Percentiles rank a stretch among this genome's conserved stretches.
phyloP scores from a whole-genome alignment of 2,797 vertebrate species.

The Heterohyrax brucei region DNA sequence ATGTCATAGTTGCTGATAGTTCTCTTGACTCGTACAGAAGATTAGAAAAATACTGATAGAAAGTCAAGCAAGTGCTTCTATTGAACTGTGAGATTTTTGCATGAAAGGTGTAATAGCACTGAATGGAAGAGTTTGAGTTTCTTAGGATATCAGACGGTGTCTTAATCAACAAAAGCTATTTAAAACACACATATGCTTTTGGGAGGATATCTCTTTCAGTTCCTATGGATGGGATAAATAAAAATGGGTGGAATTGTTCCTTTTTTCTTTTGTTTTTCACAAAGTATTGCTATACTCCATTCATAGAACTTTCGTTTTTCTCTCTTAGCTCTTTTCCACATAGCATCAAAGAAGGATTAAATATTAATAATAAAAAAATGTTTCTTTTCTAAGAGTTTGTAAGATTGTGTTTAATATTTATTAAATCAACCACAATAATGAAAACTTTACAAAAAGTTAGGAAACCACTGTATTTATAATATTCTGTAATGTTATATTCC shows the following conservation, averaged over 20 bases:
- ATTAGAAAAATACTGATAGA: background rate
- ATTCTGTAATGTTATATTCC: background rate
- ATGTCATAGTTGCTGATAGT: background rate
- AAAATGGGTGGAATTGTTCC: conserved; percentile 8
- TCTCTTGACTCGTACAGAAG: background rate
- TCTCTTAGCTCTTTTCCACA: conserved; percentile 58
- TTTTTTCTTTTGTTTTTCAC: background rate
- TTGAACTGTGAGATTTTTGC: conserved; percentile 34
- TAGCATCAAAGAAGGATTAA: conserved; percentile 60
- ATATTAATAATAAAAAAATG: conserved; percentile 70
- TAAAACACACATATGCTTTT: conserved; percentile 37
- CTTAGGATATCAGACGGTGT: conserved; percentile 55
- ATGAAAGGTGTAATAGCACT: conserved; percentile 31
- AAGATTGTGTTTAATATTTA: conserved; percentile 33
- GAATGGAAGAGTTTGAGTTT: conserved; percentile 43
- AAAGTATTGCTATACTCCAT: conserved; percentile 57
- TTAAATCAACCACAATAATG: conserved; percentile 64
- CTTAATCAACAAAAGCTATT: conserved; percentile 57
- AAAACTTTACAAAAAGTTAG: conserved; percentile 33
- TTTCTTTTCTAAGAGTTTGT: conserved; percentile 54
- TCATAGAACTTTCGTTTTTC: conserved; percentile 5
- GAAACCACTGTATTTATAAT: conserved; percentile 20
- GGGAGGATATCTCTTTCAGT: conserved; percentile 30
- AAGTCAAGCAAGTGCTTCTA: background rate
- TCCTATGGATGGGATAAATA: conserved; percentile 64